These are phyloP conservation scores for Hymenopus coronatus DNA, from an alignment of 2,888 invertebrate genomes.

Conservation along the genomic window DNA sequence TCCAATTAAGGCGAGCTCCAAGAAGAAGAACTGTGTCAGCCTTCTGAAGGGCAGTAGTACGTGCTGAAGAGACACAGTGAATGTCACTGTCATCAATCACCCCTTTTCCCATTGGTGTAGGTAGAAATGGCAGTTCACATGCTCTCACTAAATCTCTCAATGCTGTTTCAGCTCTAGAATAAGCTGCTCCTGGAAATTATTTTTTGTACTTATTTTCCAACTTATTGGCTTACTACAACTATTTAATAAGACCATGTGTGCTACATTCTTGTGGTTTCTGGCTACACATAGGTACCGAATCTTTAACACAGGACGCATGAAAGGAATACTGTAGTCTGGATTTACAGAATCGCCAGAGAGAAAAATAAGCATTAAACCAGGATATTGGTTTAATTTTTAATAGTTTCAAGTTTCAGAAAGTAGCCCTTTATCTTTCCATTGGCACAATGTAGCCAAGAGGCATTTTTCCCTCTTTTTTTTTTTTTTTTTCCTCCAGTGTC, in stretches of 20 bases:
- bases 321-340: no score
- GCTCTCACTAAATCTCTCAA: conserved; percentile 66
- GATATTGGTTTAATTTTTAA: no score
- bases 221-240: not conserved
- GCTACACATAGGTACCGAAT: no score
- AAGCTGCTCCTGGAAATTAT: conserved; percentile 68
- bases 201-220: not conserved
- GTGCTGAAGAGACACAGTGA: conserved; percentile 80
- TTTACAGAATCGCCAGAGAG: no score
- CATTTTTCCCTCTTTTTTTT: no score
- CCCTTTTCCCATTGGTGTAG: conserved; percentile 91
- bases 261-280: not conserved
- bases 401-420: no score
- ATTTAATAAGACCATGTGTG: not conserved
- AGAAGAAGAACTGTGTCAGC: conserved; percentile 86
- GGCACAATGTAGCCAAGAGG: no score
- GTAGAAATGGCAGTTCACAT: conserved; percentile 81
- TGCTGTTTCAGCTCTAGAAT: conserved; percentile 71
- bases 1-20: conserved; percentile 96
- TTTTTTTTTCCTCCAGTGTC: no score
- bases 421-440: no score
- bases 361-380: no score
- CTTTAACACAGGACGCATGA: no score
- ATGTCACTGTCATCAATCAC: conserved; percentile 68
- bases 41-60: conserved; percentile 79